phyloP scores from a whole-genome alignment of 2,113 vertebrate species.

The Alouatta palliata region DNA sequence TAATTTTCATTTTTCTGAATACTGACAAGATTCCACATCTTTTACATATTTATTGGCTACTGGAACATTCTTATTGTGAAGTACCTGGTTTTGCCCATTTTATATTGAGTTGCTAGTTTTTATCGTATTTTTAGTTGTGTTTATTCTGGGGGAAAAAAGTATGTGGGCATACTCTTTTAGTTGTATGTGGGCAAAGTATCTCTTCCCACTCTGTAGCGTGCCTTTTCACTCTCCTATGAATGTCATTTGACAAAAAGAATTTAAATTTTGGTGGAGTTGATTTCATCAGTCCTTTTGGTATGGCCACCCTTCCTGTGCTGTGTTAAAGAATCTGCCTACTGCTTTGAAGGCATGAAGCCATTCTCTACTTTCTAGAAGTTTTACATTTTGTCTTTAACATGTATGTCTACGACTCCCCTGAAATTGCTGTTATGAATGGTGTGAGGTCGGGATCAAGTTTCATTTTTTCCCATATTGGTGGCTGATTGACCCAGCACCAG shows the following conservation, averaged over 20 bases:
- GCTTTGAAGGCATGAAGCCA: background rate
- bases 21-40: background rate
- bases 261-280: background rate
- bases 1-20: background rate
- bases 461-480: background rate
- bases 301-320: background rate
- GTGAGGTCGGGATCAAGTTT: background rate
- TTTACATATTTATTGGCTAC: background rate
- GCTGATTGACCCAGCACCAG: background rate
- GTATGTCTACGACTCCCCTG: background rate
- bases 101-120: background rate
- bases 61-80: background rate
- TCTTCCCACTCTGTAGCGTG: background rate
- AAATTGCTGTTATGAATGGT: background rate
- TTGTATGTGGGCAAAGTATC: background rate
- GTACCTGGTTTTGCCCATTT: background rate
- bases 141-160: background rate
- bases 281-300: background rate
- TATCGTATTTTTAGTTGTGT: background rate
- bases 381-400: background rate
- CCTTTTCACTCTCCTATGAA: background rate
- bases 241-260: background rate
- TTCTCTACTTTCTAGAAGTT: background rate
- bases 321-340: background rate
- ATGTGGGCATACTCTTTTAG: too few relatives aligned